Base-by-base conservation (phyloP, 2,797 vertebrate species). In the Microctenopoma stevenorrisi region DNA sequence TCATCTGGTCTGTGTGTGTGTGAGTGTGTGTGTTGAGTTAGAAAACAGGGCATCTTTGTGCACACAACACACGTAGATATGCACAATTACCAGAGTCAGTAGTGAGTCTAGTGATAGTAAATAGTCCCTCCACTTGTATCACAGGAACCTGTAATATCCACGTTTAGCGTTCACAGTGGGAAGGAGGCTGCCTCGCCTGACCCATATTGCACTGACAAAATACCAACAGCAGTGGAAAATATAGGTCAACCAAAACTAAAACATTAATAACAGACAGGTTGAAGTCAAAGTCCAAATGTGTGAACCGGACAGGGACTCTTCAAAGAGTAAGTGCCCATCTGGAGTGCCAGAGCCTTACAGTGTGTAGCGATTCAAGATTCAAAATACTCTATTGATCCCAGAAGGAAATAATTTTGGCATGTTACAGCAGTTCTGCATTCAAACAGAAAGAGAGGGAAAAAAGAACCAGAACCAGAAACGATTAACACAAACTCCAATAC, bases 201-300 rank as follows among this genome's bases (percentile, higher is more conserved):
- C 88, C 85, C 85, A 78, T 74, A 80, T 82, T 76, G 78, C 83
- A 62, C 72, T 53, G 74, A 85, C 79, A 74, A 72, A 77, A 74
- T 44, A 64, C 49, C 64, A 69, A 70, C 77, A 77, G 85, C 74
- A 69, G 85, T 47, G 58, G 59, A 43, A 84, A 90, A 94, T 93
- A 82, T 91, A 91, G 92, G 93, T 90, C 94, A 94, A 64, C 66
- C 89, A 68, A 90, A 92, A 86, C 85, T 85, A 82, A 90, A 90
- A 91, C 92, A 93, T 93, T 84, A 93, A 93, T 87, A 92, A 90
- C 85, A 87, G 69, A 89, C 80, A 48, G 81, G 71, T 75, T 80
- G 68, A 47, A 91, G 82, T 83, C 89, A 90, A 92, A 93, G 89
- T 93, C 92, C 91, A 89, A 87, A 88, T 74, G 84, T 84, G 83